These are phyloP conservation scores for Triops longicaudatus DNA, from an alignment of 1,140 invertebrate species.

Conservation along the genomic window DNA sequence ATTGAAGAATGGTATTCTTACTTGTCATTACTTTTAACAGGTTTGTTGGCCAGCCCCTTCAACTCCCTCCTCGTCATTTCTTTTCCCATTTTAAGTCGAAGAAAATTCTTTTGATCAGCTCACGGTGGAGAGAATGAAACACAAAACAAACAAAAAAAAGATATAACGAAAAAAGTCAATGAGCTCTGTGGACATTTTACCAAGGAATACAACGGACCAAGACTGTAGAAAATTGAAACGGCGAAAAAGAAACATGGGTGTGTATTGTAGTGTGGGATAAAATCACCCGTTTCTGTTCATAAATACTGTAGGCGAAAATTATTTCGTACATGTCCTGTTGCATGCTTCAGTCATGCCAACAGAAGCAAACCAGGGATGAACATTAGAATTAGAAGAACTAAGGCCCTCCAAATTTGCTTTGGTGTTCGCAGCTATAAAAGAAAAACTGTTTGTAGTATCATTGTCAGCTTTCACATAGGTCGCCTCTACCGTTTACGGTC, in stretches of 20 bases:
- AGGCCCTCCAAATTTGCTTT: background rate
- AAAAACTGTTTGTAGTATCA: background rate
- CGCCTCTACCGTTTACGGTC: background rate
- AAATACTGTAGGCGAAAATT: background rate
- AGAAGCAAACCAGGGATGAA: background rate
- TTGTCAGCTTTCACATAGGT: slow-evolving; percentile 5
- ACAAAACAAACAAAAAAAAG: background rate
- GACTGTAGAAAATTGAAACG: background rate
- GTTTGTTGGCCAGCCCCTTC: background rate
- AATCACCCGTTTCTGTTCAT: background rate
- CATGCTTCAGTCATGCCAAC: background rate
- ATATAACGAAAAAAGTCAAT: background rate
- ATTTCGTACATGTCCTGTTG: background rate
- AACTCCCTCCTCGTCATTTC: background rate
- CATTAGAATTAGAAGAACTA: background rate
- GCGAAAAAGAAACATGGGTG: background rate
- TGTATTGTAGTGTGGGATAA: background rate
- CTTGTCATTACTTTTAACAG: slow-evolving; percentile 1
- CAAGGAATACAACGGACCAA: slow-evolving; percentile 7
- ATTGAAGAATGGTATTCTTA: background rate
- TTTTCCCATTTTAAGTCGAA: background rate
- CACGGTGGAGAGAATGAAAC: background rate
- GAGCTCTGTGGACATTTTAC: background rate
- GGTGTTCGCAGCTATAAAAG: background rate
- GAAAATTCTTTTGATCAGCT: background rate